Evolutionary conservation across 1,140 invertebrate genomes (phyloP).

Genomic region (Conus betulinus): DNA sequence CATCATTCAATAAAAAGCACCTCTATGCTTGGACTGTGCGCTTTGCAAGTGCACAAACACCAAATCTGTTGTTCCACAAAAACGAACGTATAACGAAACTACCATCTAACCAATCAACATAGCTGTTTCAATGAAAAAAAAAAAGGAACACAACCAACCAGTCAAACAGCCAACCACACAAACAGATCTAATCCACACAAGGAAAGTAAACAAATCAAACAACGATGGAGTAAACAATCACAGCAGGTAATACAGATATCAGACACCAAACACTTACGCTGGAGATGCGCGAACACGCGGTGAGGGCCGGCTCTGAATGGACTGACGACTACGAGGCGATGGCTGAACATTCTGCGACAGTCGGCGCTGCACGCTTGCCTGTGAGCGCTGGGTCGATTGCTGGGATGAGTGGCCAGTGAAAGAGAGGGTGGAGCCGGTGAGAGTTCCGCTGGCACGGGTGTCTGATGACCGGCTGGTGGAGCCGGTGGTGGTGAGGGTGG

Average conservation of each 20-base stretch:
- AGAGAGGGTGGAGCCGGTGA: not conserved
- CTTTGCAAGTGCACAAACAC: no score
- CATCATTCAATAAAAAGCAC: no score
- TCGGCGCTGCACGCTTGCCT: not conserved
- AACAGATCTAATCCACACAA: not conserved
- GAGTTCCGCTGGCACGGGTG: not conserved
- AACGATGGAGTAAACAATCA: not conserved
- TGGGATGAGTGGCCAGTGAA: not conserved
- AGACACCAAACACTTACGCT: constrained; percentile 7
- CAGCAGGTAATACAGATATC: not conserved
- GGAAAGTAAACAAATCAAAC: not conserved
- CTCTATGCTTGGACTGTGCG: no score
- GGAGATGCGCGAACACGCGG: not conserved
- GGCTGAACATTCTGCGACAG: not conserved
- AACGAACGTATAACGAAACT: no score
- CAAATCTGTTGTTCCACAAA: no score
- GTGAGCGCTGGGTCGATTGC: not conserved
- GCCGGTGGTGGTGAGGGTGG: constrained; percentile 1
- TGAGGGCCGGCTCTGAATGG: not conserved
- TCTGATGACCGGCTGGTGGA: not conserved
- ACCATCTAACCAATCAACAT: no score
- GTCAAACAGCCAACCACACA: not conserved
- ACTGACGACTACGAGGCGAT: not conserved
- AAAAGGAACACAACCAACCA: not conserved
- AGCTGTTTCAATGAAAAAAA: no score